phyloP scores from a whole-genome alignment of 2,797 vertebrate genomes.

The Catharus ustulatus region DNA sequence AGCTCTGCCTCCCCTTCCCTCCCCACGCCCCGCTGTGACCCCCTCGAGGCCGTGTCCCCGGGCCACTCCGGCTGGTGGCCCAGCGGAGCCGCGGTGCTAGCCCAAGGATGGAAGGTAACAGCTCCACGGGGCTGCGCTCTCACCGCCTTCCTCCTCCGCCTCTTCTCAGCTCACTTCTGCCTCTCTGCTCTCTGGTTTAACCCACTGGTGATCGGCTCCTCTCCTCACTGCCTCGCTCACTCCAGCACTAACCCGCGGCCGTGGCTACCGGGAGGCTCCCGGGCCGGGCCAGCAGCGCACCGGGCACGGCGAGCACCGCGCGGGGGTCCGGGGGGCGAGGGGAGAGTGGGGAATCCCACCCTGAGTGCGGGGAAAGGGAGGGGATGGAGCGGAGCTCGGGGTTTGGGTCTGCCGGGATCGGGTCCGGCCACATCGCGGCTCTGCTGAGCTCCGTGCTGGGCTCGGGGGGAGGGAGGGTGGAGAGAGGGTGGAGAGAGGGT shows the following conservation, averaged over 20 bases:
- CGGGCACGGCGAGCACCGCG: background rate
- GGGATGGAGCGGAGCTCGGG: background rate
- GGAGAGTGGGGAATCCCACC: background rate
- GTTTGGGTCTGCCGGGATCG: no score
- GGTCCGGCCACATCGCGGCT: no score
- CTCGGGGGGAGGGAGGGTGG: no score
- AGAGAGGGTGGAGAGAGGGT: background rate
- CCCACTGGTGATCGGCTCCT: constrained; percentile 48
- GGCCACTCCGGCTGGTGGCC: constrained; percentile 64
- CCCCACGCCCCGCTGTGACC: constrained; percentile 70
- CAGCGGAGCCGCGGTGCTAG: constrained; percentile 69
- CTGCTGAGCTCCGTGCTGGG: no score
- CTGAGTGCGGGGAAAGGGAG: background rate
- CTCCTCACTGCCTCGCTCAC: background rate
- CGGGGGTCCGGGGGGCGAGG: background rate
- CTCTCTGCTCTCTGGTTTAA: constrained; percentile 38
- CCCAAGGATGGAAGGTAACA: constrained; percentile 85
- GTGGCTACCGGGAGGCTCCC: background rate
- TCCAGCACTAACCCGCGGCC: background rate
- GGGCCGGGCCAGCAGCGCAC: background rate
- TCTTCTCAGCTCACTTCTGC: constrained; percentile 14
- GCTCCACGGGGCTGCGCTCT: constrained; percentile 47
- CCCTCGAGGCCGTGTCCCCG: constrained; percentile 64
- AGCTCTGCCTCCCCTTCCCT: constrained; percentile 77
- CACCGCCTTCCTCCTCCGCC: constrained; percentile 35